phyloP scores from a whole-genome alignment of 2,797 vertebrate species.

The Sebastes oblongus region DNA sequence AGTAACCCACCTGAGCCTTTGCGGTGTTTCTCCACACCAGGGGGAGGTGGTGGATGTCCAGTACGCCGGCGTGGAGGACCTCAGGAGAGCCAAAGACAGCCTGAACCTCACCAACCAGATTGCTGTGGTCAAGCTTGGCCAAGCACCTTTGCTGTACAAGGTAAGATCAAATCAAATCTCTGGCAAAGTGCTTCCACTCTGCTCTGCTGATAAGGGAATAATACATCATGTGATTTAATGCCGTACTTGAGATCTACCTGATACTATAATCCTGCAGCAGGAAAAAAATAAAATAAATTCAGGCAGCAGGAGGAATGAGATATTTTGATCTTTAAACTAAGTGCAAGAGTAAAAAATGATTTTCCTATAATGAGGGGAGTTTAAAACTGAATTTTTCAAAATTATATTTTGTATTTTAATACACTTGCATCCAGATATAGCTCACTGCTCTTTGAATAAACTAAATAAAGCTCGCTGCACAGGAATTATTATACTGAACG shows the following conservation, averaged over 20 bases:
- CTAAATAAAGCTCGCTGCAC: not conserved
- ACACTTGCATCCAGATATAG: not conserved
- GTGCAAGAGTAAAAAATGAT: not conserved
- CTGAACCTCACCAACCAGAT: slow-evolving; percentile 87
- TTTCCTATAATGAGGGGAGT: not conserved
- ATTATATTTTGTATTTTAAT: not conserved
- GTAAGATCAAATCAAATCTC: slow-evolving; percentile 66
- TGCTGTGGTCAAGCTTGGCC: slow-evolving; percentile 92
- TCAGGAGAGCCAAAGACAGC: slow-evolving; percentile 78
- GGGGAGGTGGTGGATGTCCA: slow-evolving; percentile 90
- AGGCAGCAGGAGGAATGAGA: not conserved
- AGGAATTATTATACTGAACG: not conserved
- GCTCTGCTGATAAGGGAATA: not conserved
- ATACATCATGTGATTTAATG: not conserved
- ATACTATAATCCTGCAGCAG: slow-evolving; percentile 15
- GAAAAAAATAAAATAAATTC: not conserved
- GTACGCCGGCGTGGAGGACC: slow-evolving; percentile 86
- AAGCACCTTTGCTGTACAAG: slow-evolving; percentile 91
- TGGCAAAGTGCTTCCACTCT: not conserved
- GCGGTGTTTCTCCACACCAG: slow-evolving; percentile 68
- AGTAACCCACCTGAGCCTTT: not conserved
- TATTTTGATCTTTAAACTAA: slow-evolving; percentile 24
- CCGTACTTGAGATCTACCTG: slow-evolving; percentile 1
- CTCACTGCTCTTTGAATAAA: slow-evolving; percentile 4
- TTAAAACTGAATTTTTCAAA: not conserved